Conservation (phyloP, 1,140 invertebrate species). For the Drosophila neocordata region DNA sequence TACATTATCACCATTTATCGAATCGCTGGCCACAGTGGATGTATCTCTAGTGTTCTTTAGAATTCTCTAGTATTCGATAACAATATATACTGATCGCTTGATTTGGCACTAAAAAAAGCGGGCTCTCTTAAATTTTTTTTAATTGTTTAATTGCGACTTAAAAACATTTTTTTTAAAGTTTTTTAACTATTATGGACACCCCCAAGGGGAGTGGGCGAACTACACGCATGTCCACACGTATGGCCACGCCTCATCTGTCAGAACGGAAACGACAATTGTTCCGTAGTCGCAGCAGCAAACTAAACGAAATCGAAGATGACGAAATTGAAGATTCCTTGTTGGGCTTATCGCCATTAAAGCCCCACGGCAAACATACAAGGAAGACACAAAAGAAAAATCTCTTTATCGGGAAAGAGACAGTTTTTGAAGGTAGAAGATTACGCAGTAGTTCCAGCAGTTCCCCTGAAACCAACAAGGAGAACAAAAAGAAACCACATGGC, state of each 20-base stretch:
- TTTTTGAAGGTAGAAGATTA: neutral
- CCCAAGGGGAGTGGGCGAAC: constrained; percentile 51
- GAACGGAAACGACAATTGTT: constrained; percentile 73
- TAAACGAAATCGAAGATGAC: constrained; percentile 46
- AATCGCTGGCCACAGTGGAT: neutral
- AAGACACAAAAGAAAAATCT: constrained; percentile 14
- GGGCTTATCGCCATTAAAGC: constrained; percentile 59
- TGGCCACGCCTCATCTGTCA: constrained; percentile 63
- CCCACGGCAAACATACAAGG: constrained; percentile 25
- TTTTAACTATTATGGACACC: constrained; percentile 60
- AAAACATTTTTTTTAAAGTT: constrained; percentile 14
- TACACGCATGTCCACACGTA: constrained; percentile 43
- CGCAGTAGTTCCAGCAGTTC: constrained; percentile 48
- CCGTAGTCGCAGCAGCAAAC: constrained; percentile 28
- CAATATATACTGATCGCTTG: neutral
- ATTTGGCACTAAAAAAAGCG: constrained; percentile 63
- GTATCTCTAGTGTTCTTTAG: neutral
- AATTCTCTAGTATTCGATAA: too few relatives aligned
- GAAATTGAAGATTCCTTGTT: constrained; percentile 54
- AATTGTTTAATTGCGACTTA: constrained; percentile 31
- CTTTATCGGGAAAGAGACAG: neutral
- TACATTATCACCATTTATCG: neutral
- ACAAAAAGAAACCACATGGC: constrained; percentile 50
- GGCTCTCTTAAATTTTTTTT: constrained; percentile 31
- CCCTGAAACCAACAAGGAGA: constrained; percentile 71